A percentile compares a stretch with the other conserved stretches of the same genome.
phyloP scores from a whole-genome alignment of 2,888 invertebrate species.

The Phyllotreta cruciferae region DNA sequence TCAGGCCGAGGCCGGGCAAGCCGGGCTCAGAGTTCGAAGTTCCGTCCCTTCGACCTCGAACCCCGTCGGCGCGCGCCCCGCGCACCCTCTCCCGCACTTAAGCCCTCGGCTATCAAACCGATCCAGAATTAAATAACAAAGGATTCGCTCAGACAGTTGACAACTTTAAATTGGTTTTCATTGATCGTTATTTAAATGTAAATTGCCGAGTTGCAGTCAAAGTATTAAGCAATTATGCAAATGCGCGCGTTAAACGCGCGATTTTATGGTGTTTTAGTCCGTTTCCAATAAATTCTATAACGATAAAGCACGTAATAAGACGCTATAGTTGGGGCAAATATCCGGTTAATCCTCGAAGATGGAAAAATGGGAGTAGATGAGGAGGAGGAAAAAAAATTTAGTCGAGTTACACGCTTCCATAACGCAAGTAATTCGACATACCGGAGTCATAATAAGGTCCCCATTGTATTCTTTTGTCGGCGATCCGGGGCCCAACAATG shows the following conservation, averaged over 20 bases:
- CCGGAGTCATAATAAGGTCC: constrained; percentile 48
- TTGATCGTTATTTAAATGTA: constrained; percentile 61
- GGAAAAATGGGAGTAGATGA: constrained; percentile 20
- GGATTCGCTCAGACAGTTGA: constrained; percentile 61
- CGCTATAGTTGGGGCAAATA: constrained; percentile 26
- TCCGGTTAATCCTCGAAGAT: constrained; percentile 45
- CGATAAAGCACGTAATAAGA: background rate
- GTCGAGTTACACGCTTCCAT: constrained; percentile 32
- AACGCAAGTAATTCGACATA: constrained; percentile 48
- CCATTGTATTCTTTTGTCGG: constrained; percentile 54
- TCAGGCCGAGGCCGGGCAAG: constrained; percentile 27
- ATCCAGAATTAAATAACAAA: constrained; percentile 61
- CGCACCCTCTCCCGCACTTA: constrained; percentile 41
- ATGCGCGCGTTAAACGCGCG: constrained; percentile 38
- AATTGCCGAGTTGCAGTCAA: constrained; percentile 60
- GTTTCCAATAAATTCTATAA: background rate
- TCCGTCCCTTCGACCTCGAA: constrained; percentile 1
- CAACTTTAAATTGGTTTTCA: constrained; percentile 62
- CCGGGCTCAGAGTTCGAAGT: constrained; percentile 36
- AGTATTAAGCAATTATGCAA: constrained; percentile 60
- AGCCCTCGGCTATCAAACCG: constrained; percentile 55
- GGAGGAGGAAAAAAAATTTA: constrained; percentile 34
- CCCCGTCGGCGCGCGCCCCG: background rate
- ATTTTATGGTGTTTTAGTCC: constrained; percentile 27
- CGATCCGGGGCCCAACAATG: constrained; percentile 35